Evolutionary conservation across 2,888 invertebrate genomes (phyloP).

Genomic region (Euplexia lucipara): DNA sequence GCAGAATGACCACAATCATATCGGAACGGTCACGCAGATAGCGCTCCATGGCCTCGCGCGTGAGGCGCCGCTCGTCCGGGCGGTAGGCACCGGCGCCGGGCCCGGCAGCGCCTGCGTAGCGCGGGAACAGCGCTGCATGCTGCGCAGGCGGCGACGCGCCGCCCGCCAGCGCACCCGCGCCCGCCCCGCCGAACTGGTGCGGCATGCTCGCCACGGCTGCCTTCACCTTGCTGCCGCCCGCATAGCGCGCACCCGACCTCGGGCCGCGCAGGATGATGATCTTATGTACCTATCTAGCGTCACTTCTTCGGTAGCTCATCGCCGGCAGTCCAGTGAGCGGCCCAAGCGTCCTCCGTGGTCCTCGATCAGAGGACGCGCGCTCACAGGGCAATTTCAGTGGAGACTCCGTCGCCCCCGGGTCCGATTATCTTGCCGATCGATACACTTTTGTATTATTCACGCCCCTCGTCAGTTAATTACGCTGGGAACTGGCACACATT

Average conservation of each 20-base stretch:
- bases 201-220: conserved; percentile 93
- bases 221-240: conserved; percentile 81
- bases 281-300: conserved; percentile 67
- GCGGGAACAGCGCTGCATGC: conserved; percentile 91
- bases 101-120: conserved; percentile 91
- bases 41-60: conserved; percentile 98
- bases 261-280: conserved; percentile 58
- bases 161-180: conserved; percentile 93
- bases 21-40: conserved; percentile 98
- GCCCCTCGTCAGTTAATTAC: conserved; percentile 87
- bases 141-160: conserved; percentile 93
- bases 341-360: conserved; percentile 45
- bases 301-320: conserved; percentile 54
- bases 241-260: conserved; percentile 74
- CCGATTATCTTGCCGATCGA: conserved; percentile 79
- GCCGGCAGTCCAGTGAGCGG: conserved; percentile 45
- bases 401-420: conserved; percentile 53
- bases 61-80: conserved; percentile 95
- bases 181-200: conserved; percentile 94
- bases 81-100: conserved; percentile 92
- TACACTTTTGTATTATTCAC: conserved; percentile 89
- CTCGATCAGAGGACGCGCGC: conserved; percentile 34
- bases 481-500: conserved; percentile 90
- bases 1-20: conserved; percentile 99
- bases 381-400: conserved; percentile 25